Conservation (phyloP, 2,797 vertebrate species). For the Lepilemur septentrionalis region DNA sequence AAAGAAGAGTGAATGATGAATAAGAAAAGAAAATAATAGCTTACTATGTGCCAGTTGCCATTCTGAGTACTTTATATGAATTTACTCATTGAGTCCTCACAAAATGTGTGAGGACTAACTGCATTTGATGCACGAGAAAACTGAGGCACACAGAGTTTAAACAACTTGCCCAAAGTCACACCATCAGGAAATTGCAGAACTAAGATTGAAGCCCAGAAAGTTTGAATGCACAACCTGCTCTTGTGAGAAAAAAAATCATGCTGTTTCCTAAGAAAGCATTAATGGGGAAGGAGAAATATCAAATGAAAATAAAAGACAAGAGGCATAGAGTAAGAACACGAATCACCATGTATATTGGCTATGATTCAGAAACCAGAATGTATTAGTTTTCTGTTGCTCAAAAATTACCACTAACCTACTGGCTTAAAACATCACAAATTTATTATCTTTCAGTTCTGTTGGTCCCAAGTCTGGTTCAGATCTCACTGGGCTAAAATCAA, state of each 20-base stretch:
- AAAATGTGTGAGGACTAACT: neutral
- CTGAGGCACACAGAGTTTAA: neutral
- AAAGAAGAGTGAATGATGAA: neutral
- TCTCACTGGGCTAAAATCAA: neutral
- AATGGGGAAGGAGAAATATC: neutral
- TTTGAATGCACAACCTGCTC: neutral
- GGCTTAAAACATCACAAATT: neutral
- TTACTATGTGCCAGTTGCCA: neutral
- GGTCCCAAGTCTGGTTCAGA: neutral
- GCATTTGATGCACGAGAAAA: neutral
- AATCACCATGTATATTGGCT: neutral
- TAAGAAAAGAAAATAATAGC: neutral
- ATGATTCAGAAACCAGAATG: neutral
- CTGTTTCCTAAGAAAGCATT: neutral
- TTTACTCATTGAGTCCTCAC: neutral
- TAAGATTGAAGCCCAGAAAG: neutral
- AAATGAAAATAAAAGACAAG: neutral
- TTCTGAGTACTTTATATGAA: neutral
- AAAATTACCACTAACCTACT: neutral
- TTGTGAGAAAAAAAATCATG: neutral
- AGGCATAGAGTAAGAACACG: neutral
- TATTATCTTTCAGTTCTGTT: neutral
- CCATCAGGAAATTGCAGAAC: neutral
- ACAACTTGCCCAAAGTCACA: neutral
- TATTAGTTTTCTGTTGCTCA: neutral